Evolutionary conservation across 2,113 vertebrate species (phyloP).

Genomic region (Epinephelus fuscoguttatus): DNA sequence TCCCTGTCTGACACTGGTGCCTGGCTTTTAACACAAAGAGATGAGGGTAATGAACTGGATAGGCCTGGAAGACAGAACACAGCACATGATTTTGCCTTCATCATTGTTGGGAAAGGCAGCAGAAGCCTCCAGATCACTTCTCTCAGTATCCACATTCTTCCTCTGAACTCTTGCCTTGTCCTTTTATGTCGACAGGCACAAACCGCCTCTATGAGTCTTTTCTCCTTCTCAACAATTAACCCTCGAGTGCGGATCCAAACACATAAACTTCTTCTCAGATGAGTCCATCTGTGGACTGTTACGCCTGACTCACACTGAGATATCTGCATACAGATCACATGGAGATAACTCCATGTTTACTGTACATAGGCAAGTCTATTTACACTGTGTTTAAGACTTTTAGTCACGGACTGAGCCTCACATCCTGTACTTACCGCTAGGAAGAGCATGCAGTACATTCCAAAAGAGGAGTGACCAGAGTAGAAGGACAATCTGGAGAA

Average conservation of each 20-base stretch:
- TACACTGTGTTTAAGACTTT: constrained; percentile 1
- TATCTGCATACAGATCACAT: constrained; percentile 13
- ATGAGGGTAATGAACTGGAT: constrained; percentile 55
- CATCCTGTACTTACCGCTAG: constrained; percentile 88
- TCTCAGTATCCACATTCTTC: constrained; percentile 43
- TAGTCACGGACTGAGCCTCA: not conserved
- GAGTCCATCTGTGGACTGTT: constrained; percentile 19
- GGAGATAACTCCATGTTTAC: not conserved
- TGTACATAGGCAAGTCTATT: not conserved
- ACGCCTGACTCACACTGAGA: constrained; percentile 14
- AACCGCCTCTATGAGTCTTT: constrained; percentile 20
- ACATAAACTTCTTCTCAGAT: constrained; percentile 9
- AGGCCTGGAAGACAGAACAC: constrained; percentile 45
- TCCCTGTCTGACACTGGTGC: not conserved
- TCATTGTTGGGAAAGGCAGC: constrained; percentile 47
- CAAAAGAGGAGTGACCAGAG: constrained; percentile 96
- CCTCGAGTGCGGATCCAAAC: constrained; percentile 23
- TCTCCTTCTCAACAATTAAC: constrained; percentile 29
- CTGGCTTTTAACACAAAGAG: constrained; percentile 42
- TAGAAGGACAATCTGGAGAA: constrained; percentile 93
- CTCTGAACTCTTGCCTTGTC: constrained; percentile 48
- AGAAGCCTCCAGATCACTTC: constrained; percentile 40
- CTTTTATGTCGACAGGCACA: constrained; percentile 50
- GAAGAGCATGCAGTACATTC: constrained; percentile 99
- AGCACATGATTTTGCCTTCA: constrained; percentile 11